Conservation (phyloP, 1,140 invertebrate genomes). For the Campoletis sonorensis region DNA sequence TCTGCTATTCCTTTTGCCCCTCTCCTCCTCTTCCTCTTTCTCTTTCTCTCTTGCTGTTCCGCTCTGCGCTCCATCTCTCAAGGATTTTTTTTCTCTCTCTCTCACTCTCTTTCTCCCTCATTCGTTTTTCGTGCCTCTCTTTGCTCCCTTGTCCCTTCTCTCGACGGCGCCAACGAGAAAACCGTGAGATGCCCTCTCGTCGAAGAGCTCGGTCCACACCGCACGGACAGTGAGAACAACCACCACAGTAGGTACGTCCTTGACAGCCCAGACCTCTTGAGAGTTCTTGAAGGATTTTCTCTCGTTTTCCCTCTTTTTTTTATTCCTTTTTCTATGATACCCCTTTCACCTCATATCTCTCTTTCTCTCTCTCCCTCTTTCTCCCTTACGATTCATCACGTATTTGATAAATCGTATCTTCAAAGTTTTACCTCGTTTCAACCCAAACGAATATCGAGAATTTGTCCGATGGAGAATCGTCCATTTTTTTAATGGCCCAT, state of each 20-base stretch:
- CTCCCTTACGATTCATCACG: slow-evolving; percentile 41
- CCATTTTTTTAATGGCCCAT: no score
- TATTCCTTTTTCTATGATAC: background rate
- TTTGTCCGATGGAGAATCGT: no score
- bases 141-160: slow-evolving; percentile 11
- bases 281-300: slow-evolving; percentile 38
- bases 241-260: slow-evolving; percentile 32
- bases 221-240: slow-evolving; percentile 7
- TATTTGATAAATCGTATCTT: slow-evolving; percentile 23
- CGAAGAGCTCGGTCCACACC: slow-evolving; percentile 15
- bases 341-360: slow-evolving; percentile 7
- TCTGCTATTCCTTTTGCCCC: slow-evolving; percentile 52
- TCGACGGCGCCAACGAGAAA: slow-evolving; percentile 41
- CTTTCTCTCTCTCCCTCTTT: no score
- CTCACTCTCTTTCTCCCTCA: slow-evolving; percentile 25
- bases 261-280: slow-evolving; percentile 41
- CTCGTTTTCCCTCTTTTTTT: background rate
- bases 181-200: slow-evolving; percentile 43
- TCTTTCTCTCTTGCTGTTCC: slow-evolving; percentile 54
- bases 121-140: slow-evolving; percentile 46
- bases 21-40: slow-evolving; percentile 32
- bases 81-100: slow-evolving; percentile 27
- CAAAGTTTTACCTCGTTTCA: background rate
- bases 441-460: no score
- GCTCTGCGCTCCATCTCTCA: slow-evolving; percentile 48